Evolutionary conservation across 2,888 invertebrate species (phyloP).

Genomic region (Steinernema hermaphroditum): DNA sequence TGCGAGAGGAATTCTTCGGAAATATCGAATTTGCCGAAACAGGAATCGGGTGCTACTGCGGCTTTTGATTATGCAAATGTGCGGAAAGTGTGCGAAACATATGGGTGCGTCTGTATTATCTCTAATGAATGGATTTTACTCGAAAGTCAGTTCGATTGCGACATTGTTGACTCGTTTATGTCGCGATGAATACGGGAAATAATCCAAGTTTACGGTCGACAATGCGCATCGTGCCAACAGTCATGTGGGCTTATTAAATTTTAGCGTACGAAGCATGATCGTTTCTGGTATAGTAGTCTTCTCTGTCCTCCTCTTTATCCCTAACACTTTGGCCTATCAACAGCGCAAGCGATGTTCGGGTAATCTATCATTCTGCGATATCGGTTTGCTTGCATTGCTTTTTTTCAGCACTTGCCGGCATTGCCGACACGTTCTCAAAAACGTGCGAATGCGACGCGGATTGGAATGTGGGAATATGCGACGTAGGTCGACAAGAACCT

Average conservation of each 20-base stretch:
- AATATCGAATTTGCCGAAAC: neutral
- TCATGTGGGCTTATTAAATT: too few species aligned
- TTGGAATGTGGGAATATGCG: conserved; percentile 18
- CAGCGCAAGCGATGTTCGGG: neutral
- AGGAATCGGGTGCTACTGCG: neutral
- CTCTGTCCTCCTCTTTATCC: neutral
- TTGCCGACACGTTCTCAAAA: neutral
- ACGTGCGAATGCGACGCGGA: conserved; percentile 18
- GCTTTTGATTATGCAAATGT: neutral
- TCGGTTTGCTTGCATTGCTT: neutral
- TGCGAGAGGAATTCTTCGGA: neutral
- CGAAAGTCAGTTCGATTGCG: too few species aligned
- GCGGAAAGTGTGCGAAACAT: too few species aligned
- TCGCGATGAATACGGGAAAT: too few species aligned
- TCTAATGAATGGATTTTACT: too few species aligned
- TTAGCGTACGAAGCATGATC: too few species aligned
- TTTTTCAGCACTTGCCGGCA: neutral
- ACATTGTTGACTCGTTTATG: too few species aligned
- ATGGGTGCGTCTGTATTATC: too few species aligned
- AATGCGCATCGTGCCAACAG: too few species aligned
- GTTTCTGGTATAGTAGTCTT: neutral
- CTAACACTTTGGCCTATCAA: neutral
- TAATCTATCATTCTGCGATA: neutral
- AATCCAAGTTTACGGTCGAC: too few species aligned
- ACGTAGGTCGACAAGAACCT: conserved; percentile 3